Evolutionary conservation across 2,888 invertebrate species (phyloP).

Genomic region (Pomacea canaliculata): DNA sequence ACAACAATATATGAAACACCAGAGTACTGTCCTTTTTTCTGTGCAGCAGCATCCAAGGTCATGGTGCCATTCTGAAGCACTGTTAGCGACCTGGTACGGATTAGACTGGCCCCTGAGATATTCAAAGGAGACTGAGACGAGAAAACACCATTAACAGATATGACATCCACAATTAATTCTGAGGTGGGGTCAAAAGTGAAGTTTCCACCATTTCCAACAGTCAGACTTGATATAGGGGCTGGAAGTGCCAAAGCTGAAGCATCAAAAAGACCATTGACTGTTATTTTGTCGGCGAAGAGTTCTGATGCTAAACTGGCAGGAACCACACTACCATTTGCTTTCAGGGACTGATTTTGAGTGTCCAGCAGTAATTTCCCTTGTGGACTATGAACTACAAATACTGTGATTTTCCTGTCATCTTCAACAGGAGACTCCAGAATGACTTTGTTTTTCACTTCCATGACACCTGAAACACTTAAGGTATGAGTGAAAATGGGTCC

Average conservation of each 20-base stretch:
- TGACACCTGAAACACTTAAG: constrained; percentile 36
- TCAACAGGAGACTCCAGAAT: constrained; percentile 37
- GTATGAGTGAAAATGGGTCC: constrained; percentile 39
- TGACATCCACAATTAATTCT: constrained; percentile 33
- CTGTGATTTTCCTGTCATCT: constrained; percentile 33
- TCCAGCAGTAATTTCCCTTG: constrained; percentile 39
- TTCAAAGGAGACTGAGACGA: constrained; percentile 35
- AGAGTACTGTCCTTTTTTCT: constrained; percentile 32
- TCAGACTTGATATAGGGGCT: constrained; percentile 34
- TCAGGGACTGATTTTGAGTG: constrained; percentile 19
- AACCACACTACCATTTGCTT: constrained; percentile 15
- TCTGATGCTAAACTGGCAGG: constrained; percentile 30
- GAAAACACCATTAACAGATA: constrained; percentile 39
- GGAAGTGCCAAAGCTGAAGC: constrained; percentile 34
- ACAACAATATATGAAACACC: constrained; percentile 38
- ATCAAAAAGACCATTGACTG: constrained; percentile 37
- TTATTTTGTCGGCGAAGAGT: constrained; percentile 36
- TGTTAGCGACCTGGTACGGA: constrained; percentile 32
- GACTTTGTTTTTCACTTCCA: constrained; percentile 40
- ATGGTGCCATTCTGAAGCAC: constrained; percentile 41
- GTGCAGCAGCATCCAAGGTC: constrained; percentile 39
- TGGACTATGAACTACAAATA: constrained; percentile 34
- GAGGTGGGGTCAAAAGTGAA: constrained; percentile 41
- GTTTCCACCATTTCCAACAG: constrained; percentile 36
- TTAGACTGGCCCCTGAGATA: constrained; percentile 32